phyloP scores from a whole-genome alignment of 2,797 vertebrate species.

The Eidolon dupreanum region DNA sequence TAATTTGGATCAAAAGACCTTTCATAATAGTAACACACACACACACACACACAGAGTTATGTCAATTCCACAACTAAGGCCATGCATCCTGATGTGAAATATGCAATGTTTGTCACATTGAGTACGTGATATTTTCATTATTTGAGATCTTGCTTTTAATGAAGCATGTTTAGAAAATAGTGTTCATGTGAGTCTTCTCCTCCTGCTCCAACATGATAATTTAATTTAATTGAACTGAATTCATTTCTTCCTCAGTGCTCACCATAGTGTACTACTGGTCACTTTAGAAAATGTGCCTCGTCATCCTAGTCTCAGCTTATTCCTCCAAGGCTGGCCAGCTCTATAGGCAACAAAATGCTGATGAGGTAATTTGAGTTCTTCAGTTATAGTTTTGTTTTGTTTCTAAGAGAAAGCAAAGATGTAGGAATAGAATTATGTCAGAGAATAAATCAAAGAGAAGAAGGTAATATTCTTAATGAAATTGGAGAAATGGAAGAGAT shows the following conservation, averaged over 20 bases:
- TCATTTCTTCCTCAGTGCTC: not conserved
- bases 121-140: constrained; percentile 56
- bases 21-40: not conserved
- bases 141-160: constrained; percentile 61
- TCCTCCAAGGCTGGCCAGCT: not conserved
- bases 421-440: constrained; percentile 5
- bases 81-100: constrained; percentile 56
- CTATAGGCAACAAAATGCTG: constrained; percentile 35
- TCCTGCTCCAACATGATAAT: not conserved
- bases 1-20: constrained; percentile 56
- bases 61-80: constrained; percentile 45
- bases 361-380: not conserved
- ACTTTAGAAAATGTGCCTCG: not conserved
- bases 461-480: constrained; percentile 55
- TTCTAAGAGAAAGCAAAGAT: not conserved
- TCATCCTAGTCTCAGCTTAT: not conserved
- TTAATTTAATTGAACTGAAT: constrained; percentile 30
- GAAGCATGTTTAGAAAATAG: constrained; percentile 1
- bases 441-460: constrained; percentile 19
- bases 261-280: not conserved
- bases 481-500: not conserved
- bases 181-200: constrained; percentile 22
- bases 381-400: not conserved
- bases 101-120: constrained; percentile 51
- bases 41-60: constrained; percentile 23